phyloP scores from a whole-genome alignment of 2,797 vertebrate species.

The Hylomyscus alleni region DNA sequence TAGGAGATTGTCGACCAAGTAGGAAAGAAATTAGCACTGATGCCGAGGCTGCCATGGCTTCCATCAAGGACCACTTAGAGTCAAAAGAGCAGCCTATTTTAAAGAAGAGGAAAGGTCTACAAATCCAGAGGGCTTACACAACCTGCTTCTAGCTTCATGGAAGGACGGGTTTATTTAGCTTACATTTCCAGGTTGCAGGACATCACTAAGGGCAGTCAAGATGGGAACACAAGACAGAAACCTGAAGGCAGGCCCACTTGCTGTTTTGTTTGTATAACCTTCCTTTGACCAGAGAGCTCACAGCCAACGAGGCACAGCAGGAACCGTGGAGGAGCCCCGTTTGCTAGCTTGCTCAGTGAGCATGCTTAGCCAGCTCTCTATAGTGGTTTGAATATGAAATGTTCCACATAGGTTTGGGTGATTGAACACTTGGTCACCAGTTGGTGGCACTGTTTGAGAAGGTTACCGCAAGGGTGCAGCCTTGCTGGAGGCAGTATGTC shows the following conservation, averaged over 20 bases:
- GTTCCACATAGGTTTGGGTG: neutral
- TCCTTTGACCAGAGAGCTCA: neutral
- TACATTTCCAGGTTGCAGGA: neutral
- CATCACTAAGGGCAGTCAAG: neutral
- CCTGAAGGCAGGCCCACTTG: neutral
- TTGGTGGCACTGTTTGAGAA: neutral
- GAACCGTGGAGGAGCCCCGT: neutral
- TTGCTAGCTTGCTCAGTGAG: neutral
- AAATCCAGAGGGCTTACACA: neutral
- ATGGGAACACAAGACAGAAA: neutral
- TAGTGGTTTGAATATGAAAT: neutral
- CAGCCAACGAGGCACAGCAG: neutral
- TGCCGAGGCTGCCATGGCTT: neutral
- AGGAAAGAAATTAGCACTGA: neutral
- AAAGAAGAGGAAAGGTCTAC: neutral
- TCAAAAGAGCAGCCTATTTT: neutral
- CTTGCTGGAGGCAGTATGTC: neutral
- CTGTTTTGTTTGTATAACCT: neutral
- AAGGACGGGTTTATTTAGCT: neutral
- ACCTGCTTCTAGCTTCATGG: neutral
- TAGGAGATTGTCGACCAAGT: fast-evolving
- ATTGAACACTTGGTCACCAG: neutral
- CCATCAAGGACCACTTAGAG: neutral
- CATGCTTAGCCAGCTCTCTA: neutral
- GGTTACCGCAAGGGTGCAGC: neutral